phyloP scores from a whole-genome alignment of 2,797 vertebrate species.

The Coregonus suidteri region DNA sequence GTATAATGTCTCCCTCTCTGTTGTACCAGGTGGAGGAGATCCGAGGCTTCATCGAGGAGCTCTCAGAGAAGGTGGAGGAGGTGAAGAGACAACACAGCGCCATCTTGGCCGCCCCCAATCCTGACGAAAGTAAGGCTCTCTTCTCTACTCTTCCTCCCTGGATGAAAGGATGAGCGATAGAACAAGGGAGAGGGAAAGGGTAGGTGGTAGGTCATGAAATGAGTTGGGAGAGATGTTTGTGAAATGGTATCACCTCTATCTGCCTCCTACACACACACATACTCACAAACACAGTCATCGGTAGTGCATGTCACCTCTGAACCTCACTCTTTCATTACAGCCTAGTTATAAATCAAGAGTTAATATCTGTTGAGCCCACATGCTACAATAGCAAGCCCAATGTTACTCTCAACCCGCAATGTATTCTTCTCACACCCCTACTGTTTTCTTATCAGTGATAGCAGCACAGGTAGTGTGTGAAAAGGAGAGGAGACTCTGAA shows the following conservation, averaged over 20 bases:
- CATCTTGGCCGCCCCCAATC: slow-evolving; percentile 83
- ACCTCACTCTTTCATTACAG: slow-evolving; percentile 1
- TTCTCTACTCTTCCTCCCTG: not conserved
- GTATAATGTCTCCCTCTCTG: too few relatives aligned
- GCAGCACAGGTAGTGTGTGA: too few relatives aligned
- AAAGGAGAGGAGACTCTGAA: too few relatives aligned
- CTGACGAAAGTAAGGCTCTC: slow-evolving; percentile 81
- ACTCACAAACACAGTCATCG: not conserved
- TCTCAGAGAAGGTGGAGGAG: slow-evolving; percentile 83
- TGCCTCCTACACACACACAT: not conserved
- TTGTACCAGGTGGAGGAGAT: slow-evolving; percentile 82
- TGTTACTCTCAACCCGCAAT: not conserved
- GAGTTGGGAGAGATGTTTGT: not conserved
- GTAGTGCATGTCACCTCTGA: too few relatives aligned
- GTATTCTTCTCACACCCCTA: not conserved
- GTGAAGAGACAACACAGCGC: slow-evolving; percentile 85
- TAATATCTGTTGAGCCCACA: not conserved
- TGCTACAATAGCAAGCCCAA: not conserved
- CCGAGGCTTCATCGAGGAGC: slow-evolving; percentile 82
- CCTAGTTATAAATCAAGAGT: slow-evolving; percentile 2
- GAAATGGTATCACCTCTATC: too few relatives aligned
- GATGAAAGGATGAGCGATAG: not conserved
- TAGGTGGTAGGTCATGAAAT: not conserved
- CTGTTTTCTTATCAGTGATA: too few relatives aligned
- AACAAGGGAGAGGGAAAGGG: not conserved